Base-by-base conservation (phyloP, 2,113 vertebrate species). In the Hemibagrus wyckioides region DNA sequence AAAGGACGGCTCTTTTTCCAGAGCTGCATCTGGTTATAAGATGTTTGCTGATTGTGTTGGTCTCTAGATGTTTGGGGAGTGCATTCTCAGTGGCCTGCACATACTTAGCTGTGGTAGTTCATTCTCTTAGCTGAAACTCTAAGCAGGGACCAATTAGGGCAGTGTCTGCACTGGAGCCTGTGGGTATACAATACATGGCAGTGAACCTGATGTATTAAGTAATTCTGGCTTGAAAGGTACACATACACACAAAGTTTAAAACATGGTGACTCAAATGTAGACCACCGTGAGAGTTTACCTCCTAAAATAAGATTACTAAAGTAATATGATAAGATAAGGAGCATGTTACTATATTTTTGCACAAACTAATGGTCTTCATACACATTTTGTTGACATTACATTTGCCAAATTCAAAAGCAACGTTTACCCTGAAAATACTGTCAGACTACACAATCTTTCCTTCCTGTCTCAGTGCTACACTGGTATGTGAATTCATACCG, bases 171-270 rank as follows among this genome's bases (percentile, higher is more conserved):
- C 14, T 80, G 61, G 10, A 83, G 54, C 63, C 33, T 83, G 86
- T 52, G 59, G 56, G 33, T 73, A 57, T 41, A 30, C 25, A 82
- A 28, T 39, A 82, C 28, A 44, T 73, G 52, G 61, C 52, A 82
- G 23, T 28, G 30, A 57, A 87, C 56, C 80, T 76, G 56, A 63
- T 87, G 73, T 65, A 79, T 87, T n/a, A 80, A 77, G 33, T 65
- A 65, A 84, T 83, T 84, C 57, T 84, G 33, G 44, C 25, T 41
- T 83, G 39, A 19, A 48, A 23, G 39, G 30, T 33, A 67, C 57
- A 79, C 41, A 80, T 2, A 69, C 19, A 86, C 30, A 86, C 77
- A 82, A 2, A 56, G 5, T 84, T 56, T n/a, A 56, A 19, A 85
- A 41, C 15, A 11, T 41, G 25, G 7, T 59, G 36, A 59, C 2